Evolutionary conservation across 2,888 invertebrate genomes (phyloP).

Genomic region (Pardosa pseudoannulata): DNA sequence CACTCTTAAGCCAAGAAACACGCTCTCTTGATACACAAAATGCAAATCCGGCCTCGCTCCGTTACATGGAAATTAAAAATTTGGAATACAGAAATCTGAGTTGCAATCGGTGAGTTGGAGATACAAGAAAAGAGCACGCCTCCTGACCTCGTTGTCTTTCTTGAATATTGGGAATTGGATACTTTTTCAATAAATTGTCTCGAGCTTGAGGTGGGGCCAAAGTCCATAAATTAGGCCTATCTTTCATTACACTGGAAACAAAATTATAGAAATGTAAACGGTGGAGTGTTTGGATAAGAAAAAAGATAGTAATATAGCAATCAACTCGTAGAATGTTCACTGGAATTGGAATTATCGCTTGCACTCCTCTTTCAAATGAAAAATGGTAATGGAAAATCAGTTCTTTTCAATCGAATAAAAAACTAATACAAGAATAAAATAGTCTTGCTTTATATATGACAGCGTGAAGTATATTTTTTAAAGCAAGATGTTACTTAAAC

Average conservation of each 20-base stretch:
- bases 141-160: conserved; percentile 46
- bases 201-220: conserved; percentile 3
- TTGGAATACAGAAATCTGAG: conserved; percentile 23
- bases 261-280: conserved; percentile 27
- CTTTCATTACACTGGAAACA: conserved; percentile 6
- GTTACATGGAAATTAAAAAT: conserved; percentile 57
- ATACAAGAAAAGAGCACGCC: conserved; percentile 29
- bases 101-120: conserved; percentile 11
- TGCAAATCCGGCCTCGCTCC: conserved; percentile 40
- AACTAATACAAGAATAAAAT: too few species aligned
- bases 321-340: neutral
- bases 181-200: conserved; percentile 49
- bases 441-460: too few species aligned
- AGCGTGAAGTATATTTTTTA: too few species aligned
- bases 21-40: conserved; percentile 50
- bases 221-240: conserved; percentile 15
- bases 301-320: neutral
- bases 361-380: neutral
- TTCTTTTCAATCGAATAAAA: too few species aligned
- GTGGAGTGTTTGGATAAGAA: neutral
- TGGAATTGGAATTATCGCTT: neutral
- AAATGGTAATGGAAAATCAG: too few species aligned
- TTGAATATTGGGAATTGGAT: conserved; percentile 25
- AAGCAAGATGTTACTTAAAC: too few species aligned
- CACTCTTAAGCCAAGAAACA: conserved; percentile 37